Percentiles rank a stretch among this genome's conserved stretches.
phyloP scores from a whole-genome alignment of 1,140 invertebrate species.

The Hirudo medicinalis region DNA sequence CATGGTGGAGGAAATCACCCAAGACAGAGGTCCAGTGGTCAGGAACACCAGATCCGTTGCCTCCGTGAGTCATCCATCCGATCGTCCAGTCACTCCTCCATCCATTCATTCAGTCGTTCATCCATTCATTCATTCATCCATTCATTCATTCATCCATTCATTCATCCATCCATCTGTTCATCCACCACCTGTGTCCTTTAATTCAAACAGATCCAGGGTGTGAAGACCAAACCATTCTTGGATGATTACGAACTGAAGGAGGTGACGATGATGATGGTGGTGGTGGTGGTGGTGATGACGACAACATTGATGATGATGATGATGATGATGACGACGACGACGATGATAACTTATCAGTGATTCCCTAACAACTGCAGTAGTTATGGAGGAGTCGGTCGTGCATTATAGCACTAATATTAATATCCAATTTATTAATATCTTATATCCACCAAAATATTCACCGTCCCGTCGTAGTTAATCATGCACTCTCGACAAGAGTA shows the following conservation, averaged over 20 bases:
- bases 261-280: conserved; percentile 32
- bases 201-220: conserved; percentile 30
- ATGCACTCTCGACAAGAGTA: too few relatives aligned
- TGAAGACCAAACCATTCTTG: conserved; percentile 48
- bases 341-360: too few relatives aligned
- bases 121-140: background rate
- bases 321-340: too few relatives aligned
- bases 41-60: conserved; percentile 12
- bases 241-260: conserved; percentile 62
- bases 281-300: too few relatives aligned
- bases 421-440: too few relatives aligned
- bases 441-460: too few relatives aligned
- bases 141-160: conserved; percentile 4
- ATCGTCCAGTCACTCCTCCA: background rate
- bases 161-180: background rate
- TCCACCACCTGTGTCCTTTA: background rate
- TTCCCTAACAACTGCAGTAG: too few relatives aligned
- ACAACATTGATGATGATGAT: too few relatives aligned
- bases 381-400: too few relatives aligned
- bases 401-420: too few relatives aligned
- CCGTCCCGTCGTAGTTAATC: too few relatives aligned
- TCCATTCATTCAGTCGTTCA: background rate
- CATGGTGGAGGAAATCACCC: conserved; percentile 10
- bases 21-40: background rate
- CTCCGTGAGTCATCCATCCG: background rate